phyloP scores from a whole-genome alignment of 2,113 vertebrate genomes.

The Callionymus lyra region DNA sequence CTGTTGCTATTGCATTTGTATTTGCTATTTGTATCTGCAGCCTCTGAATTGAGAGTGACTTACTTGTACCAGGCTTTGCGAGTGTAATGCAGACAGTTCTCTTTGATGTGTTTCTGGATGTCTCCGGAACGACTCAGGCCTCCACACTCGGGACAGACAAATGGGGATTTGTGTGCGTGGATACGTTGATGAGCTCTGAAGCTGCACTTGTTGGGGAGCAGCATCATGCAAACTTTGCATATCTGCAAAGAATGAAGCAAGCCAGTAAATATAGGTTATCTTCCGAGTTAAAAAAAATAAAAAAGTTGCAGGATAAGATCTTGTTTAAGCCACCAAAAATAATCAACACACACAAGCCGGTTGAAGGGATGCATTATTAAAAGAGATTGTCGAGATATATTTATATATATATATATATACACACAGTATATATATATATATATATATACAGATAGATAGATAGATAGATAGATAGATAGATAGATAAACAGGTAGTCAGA shows the following conservation, averaged over 20 bases:
- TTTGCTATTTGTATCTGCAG: neutral
- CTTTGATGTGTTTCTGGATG: conserved; percentile 92
- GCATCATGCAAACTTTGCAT: conserved; percentile 87
- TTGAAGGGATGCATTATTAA: no score
- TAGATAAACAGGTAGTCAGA: no score
- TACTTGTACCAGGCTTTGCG: conserved; percentile 91
- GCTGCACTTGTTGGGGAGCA: conserved; percentile 93
- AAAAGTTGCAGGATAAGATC: neutral
- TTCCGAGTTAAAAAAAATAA: no score
- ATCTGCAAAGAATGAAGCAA: conserved; percentile 64
- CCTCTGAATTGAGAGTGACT: conserved; percentile 18
- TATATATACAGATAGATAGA: no score
- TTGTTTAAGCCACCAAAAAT: no score
- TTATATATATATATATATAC: no score
- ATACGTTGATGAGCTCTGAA: conserved; percentile 85
- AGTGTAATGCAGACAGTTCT: conserved; percentile 92
- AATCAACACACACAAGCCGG: no score
- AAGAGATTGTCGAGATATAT: no score
- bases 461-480: no score
- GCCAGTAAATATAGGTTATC: no score
- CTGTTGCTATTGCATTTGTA: no score
- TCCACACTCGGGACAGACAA: conserved; percentile 90
- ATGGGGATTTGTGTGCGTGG: conserved; percentile 88
- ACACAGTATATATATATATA: no score
- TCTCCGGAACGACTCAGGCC: conserved; percentile 81